A percentile compares a stretch with the other conserved stretches of the same genome.
Conservation (phyloP, 2,888 invertebrate species). For the Melanostoma scalare region DNA sequence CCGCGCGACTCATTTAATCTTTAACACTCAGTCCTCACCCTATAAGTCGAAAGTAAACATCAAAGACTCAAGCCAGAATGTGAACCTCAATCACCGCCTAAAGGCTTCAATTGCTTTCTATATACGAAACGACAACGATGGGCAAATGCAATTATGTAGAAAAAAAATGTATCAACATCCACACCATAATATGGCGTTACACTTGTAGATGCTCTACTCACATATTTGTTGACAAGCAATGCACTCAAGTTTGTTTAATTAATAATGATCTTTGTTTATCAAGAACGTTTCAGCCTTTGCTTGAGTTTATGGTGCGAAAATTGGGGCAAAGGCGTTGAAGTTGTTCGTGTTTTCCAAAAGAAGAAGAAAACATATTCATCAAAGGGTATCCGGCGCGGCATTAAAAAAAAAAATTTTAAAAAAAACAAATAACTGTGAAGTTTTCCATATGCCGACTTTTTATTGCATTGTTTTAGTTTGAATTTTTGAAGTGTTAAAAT, state of each 20-base stretch:
- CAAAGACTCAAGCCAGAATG: conserved; percentile 24
- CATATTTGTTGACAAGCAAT: conserved; percentile 11
- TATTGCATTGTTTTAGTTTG: neutral
- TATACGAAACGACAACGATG: conserved; percentile 29
- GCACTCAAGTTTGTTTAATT: conserved; percentile 42
- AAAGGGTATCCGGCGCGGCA: conserved; percentile 43
- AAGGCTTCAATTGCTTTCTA: conserved; percentile 42
- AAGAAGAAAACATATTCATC: conserved; percentile 7
- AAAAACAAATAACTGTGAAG: conserved; percentile 9
- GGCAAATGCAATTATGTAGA: conserved; percentile 30
- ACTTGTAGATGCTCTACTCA: conserved; percentile 8
- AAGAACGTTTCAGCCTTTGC: conserved; percentile 22
- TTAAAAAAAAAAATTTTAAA: neutral
- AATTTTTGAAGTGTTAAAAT: neutral
- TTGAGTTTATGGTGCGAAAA: conserved; percentile 29
- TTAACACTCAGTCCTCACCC: conserved; percentile 33
- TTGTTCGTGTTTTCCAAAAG: neutral
- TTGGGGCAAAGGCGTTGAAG: conserved; percentile 25
- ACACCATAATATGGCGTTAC: conserved; percentile 37
- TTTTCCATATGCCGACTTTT: neutral
- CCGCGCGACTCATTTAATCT: conserved; percentile 51
- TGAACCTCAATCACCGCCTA: conserved; percentile 41
- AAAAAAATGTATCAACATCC: neutral
- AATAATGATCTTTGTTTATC: conserved; percentile 46
- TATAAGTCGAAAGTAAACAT: conserved; percentile 31